Evolutionary conservation across 1,140 invertebrate species (phyloP).

Genomic region (Helicoverpa armigera): DNA sequence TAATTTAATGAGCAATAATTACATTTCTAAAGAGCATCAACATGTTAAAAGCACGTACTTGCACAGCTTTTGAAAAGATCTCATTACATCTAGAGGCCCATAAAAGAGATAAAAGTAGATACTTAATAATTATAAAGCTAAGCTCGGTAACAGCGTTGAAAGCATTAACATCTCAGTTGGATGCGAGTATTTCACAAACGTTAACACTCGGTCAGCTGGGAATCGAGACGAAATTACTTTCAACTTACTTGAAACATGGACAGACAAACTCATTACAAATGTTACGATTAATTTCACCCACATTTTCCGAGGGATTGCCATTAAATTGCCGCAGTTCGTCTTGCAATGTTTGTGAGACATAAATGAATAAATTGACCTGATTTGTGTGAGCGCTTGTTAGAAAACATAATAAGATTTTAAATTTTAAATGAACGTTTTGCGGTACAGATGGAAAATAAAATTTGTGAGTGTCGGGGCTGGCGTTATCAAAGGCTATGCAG

Average conservation of each 20-base stretch:
- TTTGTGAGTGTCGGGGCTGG: slow-evolving; percentile 56
- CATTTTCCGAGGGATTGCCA: slow-evolving; percentile 42
- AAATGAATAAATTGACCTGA: slow-evolving; percentile 51
- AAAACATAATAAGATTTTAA: slow-evolving; percentile 65
- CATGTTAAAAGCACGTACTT: neutral
- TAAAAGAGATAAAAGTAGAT: slow-evolving; percentile 29
- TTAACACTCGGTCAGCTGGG: slow-evolving; percentile 16
- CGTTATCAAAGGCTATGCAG: slow-evolving; percentile 68
- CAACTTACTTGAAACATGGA: slow-evolving; percentile 38
- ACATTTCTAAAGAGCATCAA: neutral
- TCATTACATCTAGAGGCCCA: slow-evolving; percentile 32
- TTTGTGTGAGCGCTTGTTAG: slow-evolving; percentile 50
- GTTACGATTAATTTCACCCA: slow-evolving; percentile 40
- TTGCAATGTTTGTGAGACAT: slow-evolving; percentile 50
- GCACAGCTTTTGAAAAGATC: slow-evolving; percentile 22
- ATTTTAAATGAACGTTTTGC: slow-evolving; percentile 65
- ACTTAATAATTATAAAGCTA: slow-evolving; percentile 34
- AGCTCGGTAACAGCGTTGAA: slow-evolving; percentile 8
- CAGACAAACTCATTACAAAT: slow-evolving; percentile 48
- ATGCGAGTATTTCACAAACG: slow-evolving; percentile 14
- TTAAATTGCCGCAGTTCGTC: slow-evolving; percentile 38
- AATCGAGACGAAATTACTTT: slow-evolving; percentile 33
- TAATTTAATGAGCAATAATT: slow-evolving; percentile 1
- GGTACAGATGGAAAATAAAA: slow-evolving; percentile 56
- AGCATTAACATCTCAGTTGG: slow-evolving; percentile 20